Percentiles rank a stretch among this genome's conserved stretches.
Evolutionary conservation across 2,113 vertebrate species (phyloP).

Genomic region (Dipodomys merriami): DNA sequence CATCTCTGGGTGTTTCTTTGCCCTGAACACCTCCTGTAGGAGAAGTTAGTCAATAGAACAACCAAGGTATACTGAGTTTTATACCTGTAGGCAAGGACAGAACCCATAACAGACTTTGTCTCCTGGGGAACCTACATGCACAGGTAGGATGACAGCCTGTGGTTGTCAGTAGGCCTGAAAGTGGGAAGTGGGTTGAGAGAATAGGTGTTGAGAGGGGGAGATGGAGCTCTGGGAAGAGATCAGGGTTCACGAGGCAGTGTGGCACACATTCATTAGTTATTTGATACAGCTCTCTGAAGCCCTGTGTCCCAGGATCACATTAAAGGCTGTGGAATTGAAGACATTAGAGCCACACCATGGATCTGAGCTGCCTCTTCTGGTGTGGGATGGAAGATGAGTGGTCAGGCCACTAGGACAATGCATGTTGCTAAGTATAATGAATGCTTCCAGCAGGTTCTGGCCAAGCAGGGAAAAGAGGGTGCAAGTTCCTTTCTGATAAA

Average conservation of each 20-base stretch:
- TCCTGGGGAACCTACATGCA: background rate
- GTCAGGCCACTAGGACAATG: rapidly evolving
- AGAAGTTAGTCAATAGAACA: background rate
- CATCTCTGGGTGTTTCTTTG: background rate
- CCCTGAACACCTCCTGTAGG: background rate
- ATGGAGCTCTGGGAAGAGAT: too few relatives aligned
- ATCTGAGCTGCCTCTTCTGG: background rate
- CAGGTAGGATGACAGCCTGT: rapidly evolving
- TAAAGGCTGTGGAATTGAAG: background rate
- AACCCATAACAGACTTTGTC: background rate
- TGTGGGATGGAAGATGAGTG: too few relatives aligned
- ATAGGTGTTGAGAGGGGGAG: background rate
- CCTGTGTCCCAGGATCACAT: background rate
- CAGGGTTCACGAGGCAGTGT: too few relatives aligned
- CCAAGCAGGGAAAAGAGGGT: background rate
- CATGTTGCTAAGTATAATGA: background rate
- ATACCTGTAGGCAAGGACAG: background rate
- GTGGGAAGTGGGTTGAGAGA: background rate
- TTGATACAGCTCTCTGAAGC: background rate
- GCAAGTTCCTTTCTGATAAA: background rate
- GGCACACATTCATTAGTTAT: rapidly evolving
- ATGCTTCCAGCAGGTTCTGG: too few relatives aligned
- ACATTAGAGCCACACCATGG: too few relatives aligned
- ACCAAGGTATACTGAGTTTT: background rate
- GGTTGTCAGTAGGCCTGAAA: background rate